Base-by-base conservation (phyloP, 30 jellyfish, hydroid and myxozoan species). In the Catostylus mosaicus region DNA sequence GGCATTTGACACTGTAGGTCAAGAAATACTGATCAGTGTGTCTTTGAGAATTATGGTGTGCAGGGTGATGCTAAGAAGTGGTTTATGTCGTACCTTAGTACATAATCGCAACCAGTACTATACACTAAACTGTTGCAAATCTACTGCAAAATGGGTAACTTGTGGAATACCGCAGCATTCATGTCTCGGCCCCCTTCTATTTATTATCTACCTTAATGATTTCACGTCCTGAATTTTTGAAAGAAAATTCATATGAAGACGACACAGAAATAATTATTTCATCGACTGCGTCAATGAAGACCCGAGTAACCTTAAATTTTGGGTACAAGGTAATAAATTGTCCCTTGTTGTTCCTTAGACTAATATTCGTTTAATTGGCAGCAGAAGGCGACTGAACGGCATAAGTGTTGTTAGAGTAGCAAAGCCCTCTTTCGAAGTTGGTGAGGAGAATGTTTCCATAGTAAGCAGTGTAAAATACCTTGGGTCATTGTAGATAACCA, bases 361-460 rank as follows among this genome's bases (percentile, higher is more conserved):
- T 7, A 7, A 62, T 62, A 19, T 4, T 62, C n/a, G 12, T 62
- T 4, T 62, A 7, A 32, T 62, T 27, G 6, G 75, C 75, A 62
- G 46, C 40, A 11, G 45, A 22, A 27, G 5, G 40, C 46, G 46
- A 11, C 46, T 62, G 46, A 22, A 29, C 22, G 8, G 26, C 29
- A 62, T 2, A 62, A 29, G 6, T 62, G 75, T 2, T 62, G 75
- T 7, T 62, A 62, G 48, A 29, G 75, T 35, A 67, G 62, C 80
- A 14, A 32, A 37, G 62, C 80, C 62, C 80, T 32, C 80, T 67
- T 23, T 31, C 80, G 62, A 1, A 16, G 63, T 67, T 2, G 62
- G 80, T 37, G 61, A 33, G 12, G 63, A 67, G 80, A 31, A 67
- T 24, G 62, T 37, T 67, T 35, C 80, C 80, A 67, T 62, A 2